Conservation (phyloP, 1,140 invertebrate species). For the Araneus ventricosus region DNA sequence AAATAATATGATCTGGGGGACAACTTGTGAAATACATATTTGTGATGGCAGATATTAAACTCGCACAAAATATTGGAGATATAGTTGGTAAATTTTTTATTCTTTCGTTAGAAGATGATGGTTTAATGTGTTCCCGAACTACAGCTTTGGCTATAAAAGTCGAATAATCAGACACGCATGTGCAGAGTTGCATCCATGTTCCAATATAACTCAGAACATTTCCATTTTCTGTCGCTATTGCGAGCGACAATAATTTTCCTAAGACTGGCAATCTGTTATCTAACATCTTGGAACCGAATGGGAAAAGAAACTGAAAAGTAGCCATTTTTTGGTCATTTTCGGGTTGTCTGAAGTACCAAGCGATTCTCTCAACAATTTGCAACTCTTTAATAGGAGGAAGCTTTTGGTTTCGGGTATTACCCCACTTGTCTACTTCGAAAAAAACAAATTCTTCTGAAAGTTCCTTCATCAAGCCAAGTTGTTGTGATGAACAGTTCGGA, state of each 20-base stretch:
- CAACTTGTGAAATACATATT: slow-evolving; percentile 65
- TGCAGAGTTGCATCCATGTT: slow-evolving; percentile 70
- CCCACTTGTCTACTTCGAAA: slow-evolving; percentile 73
- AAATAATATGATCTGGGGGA: slow-evolving; percentile 66
- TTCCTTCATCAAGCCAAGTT: slow-evolving; percentile 69
- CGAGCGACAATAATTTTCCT: slow-evolving; percentile 63
- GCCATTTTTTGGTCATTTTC: slow-evolving; percentile 73
- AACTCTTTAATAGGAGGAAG: slow-evolving; percentile 68
- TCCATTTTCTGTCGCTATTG: slow-evolving; percentile 71
- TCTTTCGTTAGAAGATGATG: slow-evolving; percentile 21
- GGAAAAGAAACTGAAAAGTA: slow-evolving; percentile 70
- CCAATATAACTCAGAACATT: slow-evolving; percentile 69
- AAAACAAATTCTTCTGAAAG: slow-evolving; percentile 72
- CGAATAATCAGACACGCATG: slow-evolving; percentile 66
- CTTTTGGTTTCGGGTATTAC: slow-evolving; percentile 66
- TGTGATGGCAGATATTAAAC: slow-evolving; percentile 63
- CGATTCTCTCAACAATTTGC: slow-evolving; percentile 65
- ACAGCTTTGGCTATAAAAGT: slow-evolving; percentile 63
- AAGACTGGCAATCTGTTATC: slow-evolving; percentile 67
- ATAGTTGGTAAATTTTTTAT: slow-evolving; percentile 61
- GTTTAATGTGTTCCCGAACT: slow-evolving; percentile 62
- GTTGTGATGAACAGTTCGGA: slow-evolving; percentile 68
- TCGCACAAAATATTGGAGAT: slow-evolving; percentile 70
- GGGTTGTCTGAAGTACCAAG: slow-evolving; percentile 58
- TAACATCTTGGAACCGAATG: slow-evolving; percentile 58